Evolutionary conservation across 2,113 vertebrate species (phyloP).

Genomic region (Thermophis baileyi): DNA sequence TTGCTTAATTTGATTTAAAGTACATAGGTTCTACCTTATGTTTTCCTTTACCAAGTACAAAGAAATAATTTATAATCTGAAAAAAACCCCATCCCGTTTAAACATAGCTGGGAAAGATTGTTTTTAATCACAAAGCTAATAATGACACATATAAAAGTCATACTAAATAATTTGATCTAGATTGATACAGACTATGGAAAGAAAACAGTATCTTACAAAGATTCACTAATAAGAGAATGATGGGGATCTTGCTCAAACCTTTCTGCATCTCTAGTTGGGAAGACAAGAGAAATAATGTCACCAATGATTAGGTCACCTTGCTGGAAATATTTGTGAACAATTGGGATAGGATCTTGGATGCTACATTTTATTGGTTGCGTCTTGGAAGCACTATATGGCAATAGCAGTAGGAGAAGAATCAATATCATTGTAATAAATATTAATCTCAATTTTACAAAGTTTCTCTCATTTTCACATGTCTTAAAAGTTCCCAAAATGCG

Average conservation of each 20-base stretch:
- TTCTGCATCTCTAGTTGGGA: neutral
- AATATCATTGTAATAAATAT: neutral
- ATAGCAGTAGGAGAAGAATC: neutral
- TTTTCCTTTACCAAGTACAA: neutral
- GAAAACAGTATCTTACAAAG: neutral
- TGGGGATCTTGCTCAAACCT: neutral
- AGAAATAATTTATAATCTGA: neutral
- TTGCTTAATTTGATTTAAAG: neutral
- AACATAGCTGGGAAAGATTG: neutral
- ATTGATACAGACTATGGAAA: neutral
- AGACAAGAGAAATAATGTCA: neutral
- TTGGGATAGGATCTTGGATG: neutral
- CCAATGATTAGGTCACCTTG: neutral
- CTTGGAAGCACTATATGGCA: neutral
- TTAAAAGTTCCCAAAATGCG: neutral
- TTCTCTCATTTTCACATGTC: neutral
- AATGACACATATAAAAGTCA: neutral
- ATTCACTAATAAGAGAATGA: neutral
- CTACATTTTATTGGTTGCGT: neutral
- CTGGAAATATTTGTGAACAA: neutral
- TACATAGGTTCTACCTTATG: neutral
- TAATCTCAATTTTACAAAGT: neutral
- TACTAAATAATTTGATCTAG: neutral
- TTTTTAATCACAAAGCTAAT: neutral
- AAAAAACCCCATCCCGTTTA: neutral